Percentiles rank a stretch among this genome's conserved stretches.
These are phyloP conservation scores for Anabacerthia variegaticeps DNA, from an alignment of 2,797 vertebrate species.

Conservation along the genomic window DNA sequence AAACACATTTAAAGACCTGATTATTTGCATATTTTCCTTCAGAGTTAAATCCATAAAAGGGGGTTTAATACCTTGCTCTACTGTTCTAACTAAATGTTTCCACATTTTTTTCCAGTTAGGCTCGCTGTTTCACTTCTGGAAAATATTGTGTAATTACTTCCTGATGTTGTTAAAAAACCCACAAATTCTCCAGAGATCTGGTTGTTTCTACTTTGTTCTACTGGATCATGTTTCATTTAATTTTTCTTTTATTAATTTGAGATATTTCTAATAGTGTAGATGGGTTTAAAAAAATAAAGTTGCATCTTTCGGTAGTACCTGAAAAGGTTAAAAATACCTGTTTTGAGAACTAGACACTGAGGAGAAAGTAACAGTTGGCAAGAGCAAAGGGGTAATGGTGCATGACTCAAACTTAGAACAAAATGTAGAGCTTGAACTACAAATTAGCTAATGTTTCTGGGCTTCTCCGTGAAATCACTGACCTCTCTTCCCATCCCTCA, in stretches of 20 bases:
- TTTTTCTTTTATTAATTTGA: slow-evolving; percentile 70
- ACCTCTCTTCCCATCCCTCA: slow-evolving; percentile 12
- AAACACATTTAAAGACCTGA: slow-evolving; percentile 74
- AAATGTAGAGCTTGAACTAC: slow-evolving; percentile 34
- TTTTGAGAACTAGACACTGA: background rate
- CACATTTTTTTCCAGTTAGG: slow-evolving; percentile 81
- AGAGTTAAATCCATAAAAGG: slow-evolving; percentile 80
- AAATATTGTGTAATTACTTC: slow-evolving; percentile 81
- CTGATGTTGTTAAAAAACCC: slow-evolving; percentile 72
- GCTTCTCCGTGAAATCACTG: background rate
- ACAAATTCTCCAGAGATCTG: slow-evolving; percentile 61
- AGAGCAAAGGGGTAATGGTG: slow-evolving; percentile 52
- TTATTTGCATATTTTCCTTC: slow-evolving; percentile 80
- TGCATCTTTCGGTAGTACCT: background rate
- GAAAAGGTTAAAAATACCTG: slow-evolving; percentile 26
- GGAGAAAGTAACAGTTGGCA: slow-evolving; percentile 44
- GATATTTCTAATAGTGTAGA: slow-evolving; percentile 23
- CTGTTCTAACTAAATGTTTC: slow-evolving; percentile 83
- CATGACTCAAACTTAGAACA: slow-evolving; percentile 43
- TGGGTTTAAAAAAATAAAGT: background rate
- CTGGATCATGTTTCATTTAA: slow-evolving; percentile 62
- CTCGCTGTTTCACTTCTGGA: slow-evolving; percentile 82
- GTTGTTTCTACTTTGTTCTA: slow-evolving; percentile 74
- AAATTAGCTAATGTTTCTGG: slow-evolving; percentile 39
- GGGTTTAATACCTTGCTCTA: slow-evolving; percentile 78